Percentiles rank a stretch among this genome's conserved stretches.
These are phyloP conservation scores for Camarhynchus parvulus DNA, from an alignment of 2,113 vertebrate species.

Conservation along the genomic window DNA sequence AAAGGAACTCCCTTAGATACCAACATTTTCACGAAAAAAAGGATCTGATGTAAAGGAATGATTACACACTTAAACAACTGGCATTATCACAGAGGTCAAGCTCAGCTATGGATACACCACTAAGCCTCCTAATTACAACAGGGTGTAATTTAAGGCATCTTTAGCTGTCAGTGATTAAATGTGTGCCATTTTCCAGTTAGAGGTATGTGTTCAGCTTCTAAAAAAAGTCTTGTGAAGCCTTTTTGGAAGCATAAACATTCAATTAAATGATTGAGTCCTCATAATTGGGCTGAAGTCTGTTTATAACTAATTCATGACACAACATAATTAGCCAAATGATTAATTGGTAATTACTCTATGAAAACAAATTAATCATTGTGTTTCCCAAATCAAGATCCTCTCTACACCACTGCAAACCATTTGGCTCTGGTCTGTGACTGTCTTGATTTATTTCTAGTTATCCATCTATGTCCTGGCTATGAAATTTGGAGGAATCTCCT, in stretches of 20 bases:
- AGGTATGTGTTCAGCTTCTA: background rate
- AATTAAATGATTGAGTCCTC: constrained; percentile 35
- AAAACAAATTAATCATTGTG: constrained; percentile 52
- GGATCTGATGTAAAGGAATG: background rate
- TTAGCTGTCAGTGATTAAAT: background rate
- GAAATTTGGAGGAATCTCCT: background rate
- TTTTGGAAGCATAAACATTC: constrained; percentile 9
- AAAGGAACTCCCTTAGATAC: background rate
- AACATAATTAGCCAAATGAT: constrained; percentile 42
- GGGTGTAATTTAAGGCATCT: constrained; percentile 7
- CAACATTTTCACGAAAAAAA: background rate
- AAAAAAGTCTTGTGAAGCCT: background rate
- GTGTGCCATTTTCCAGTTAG: background rate
- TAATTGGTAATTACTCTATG: constrained; percentile 35
- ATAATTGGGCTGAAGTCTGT: constrained; percentile 29
- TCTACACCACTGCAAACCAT: background rate
- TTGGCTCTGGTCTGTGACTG: background rate
- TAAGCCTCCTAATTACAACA: background rate
- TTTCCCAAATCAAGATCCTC: background rate
- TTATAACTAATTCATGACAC: constrained; percentile 39
- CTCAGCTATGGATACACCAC: background rate
- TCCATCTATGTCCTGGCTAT: background rate
- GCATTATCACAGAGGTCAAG: background rate
- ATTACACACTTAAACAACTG: background rate
- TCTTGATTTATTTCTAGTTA: constrained; percentile 23